phyloP scores from a whole-genome alignment of 2,797 vertebrate species.

The Periparus ater region DNA sequence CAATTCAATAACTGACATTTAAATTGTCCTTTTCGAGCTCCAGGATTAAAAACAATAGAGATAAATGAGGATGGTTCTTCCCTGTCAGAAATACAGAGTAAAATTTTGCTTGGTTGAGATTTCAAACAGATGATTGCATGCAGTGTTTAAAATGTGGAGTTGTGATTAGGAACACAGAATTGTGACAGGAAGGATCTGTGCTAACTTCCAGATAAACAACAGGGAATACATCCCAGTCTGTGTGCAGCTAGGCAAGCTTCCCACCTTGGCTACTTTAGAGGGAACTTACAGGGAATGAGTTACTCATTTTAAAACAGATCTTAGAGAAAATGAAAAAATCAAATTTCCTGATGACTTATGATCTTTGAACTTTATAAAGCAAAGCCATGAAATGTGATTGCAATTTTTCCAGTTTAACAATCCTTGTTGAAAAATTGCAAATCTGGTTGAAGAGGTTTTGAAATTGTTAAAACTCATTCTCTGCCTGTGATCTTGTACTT shows the following conservation, averaged over 20 bases:
- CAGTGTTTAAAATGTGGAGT: not conserved
- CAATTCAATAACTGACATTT: not conserved
- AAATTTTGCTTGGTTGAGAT: not conserved
- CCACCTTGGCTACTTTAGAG: not conserved
- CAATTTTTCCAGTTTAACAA: not conserved
- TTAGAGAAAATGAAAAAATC: not conserved
- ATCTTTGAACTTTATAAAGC: not conserved
- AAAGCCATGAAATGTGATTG: not conserved
- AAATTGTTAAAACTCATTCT: not conserved
- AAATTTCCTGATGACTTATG: not conserved
- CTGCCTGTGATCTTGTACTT: not conserved
- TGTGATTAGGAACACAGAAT: not conserved
- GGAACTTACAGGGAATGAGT: not conserved
- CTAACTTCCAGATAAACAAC: not conserved
- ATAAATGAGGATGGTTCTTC: not conserved
- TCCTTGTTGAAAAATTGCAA: not conserved
- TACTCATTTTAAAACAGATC: not conserved
- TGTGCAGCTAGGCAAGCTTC: not conserved
- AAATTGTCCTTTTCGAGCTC: not conserved
- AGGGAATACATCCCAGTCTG: not conserved
- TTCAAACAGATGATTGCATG: not conserved
- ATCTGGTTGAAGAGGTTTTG: not conserved
- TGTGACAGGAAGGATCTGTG: not conserved
- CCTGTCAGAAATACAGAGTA: not conserved
- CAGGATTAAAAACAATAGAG: not conserved